phyloP scores from a whole-genome alignment of 2,888 invertebrate genomes.

The Pandemis cinnamomeana region DNA sequence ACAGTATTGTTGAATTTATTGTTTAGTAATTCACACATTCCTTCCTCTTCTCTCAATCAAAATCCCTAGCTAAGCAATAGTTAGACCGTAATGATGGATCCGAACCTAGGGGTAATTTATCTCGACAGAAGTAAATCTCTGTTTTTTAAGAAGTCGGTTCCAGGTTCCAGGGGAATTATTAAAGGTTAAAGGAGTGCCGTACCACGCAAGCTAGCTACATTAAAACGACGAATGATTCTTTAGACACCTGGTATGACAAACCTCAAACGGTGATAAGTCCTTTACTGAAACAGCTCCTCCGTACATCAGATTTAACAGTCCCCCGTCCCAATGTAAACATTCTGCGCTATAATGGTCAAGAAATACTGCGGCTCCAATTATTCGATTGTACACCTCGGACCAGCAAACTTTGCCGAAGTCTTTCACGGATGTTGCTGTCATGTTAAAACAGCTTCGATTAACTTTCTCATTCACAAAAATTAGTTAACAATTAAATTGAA shows the following conservation, averaged over 20 bases:
- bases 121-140: no score
- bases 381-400: conserved; percentile 85
- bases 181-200: no score
- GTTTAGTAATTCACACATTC: no score
- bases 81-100: no score
- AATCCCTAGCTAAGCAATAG: no score
- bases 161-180: background rate
- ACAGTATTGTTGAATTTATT: no score
- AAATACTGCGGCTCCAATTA: conserved; percentile 86
- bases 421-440: conserved; percentile 56
- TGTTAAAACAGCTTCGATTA: background rate
- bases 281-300: conserved; percentile 87
- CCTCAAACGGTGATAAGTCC: conserved; percentile 87
- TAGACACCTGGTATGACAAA: conserved; percentile 47
- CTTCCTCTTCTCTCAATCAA: no score
- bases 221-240: background rate
- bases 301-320: conserved; percentile 82
- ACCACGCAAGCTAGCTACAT: no score
- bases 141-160: no score
- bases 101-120: no score
- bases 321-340: conserved; percentile 89
- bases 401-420: conserved; percentile 84
- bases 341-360: conserved; percentile 86
- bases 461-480: background rate
- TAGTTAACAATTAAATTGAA: background rate